These are phyloP conservation scores for Temnothorax ravouxi DNA, from an alignment of 2,888 invertebrate genomes.

Conservation along the genomic window DNA sequence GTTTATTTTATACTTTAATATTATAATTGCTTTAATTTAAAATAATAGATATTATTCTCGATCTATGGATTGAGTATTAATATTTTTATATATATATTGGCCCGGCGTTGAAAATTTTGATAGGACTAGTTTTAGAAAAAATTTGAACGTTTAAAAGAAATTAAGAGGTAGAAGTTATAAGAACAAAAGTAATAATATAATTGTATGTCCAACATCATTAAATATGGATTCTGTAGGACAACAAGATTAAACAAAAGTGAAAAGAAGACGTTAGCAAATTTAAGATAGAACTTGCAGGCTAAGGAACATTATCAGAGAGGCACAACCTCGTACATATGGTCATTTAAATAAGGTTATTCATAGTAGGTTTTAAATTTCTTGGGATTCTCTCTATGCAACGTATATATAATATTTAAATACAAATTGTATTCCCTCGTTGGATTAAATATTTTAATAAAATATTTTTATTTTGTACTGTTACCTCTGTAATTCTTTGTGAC, in stretches of 20 bases:
- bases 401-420: too few species aligned
- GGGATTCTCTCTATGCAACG: too few species aligned
- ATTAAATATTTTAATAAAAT: too few species aligned
- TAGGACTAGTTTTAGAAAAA: background rate
- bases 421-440: too few species aligned
- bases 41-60: constrained; percentile 1
- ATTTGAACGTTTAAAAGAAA: background rate
- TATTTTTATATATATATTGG: background rate
- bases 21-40: background rate
- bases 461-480: too few species aligned
- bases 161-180: too few species aligned
- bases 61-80: background rate
- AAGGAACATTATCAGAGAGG: background rate
- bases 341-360: background rate
- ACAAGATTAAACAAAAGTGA: background rate
- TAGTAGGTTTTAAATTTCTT: too few species aligned
- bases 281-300: background rate
- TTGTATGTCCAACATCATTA: too few species aligned
- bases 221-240: background rate
- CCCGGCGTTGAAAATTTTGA: background rate
- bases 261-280: background rate
- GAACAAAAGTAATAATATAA: too few species aligned
- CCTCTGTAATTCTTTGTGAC: too few species aligned
- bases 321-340: background rate
- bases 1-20: background rate